Conservation (phyloP, 2,113 vertebrate genomes). For the Tyto alba region DNA sequence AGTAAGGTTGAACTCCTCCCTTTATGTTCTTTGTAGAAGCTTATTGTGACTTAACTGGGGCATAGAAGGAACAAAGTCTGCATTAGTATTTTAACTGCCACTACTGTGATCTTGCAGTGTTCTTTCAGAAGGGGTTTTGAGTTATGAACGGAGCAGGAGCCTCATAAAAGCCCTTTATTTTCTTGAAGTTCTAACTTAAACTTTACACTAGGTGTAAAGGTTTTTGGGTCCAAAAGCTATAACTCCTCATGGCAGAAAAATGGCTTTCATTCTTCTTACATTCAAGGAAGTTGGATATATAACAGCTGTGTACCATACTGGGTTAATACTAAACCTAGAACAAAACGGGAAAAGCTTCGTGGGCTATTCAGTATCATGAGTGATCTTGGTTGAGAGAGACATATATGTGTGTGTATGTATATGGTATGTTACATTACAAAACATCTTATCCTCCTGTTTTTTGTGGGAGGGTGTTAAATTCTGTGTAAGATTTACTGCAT, state of each 20-base stretch:
- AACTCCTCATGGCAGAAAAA: neutral
- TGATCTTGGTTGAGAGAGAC: rapidly evolving
- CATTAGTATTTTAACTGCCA: neutral
- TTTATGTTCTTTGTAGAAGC: neutral
- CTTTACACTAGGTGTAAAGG: neutral
- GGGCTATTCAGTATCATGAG: neutral
- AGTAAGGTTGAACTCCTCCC: neutral
- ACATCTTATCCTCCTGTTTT: neutral
- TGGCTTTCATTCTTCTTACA: neutral
- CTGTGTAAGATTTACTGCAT: neutral
- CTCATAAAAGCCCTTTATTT: neutral
- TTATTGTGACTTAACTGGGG: neutral
- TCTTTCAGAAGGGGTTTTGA: neutral
- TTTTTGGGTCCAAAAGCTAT: neutral
- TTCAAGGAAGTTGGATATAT: neutral
- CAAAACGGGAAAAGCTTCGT: rapidly evolving
- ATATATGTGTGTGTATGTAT: neutral
- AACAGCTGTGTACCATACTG: neutral
- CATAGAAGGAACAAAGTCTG: neutral
- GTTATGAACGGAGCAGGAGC: neutral
- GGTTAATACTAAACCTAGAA: neutral
- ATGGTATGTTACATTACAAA: neutral
- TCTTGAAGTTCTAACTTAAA: neutral
- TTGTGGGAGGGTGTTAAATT: neutral
- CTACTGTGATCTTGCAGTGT: neutral